A percentile compares a stretch with the other conserved stretches of the same genome.
These are phyloP conservation scores for Salvelinus namaycush DNA, from an alignment of 2,113 vertebrate species.

Conservation along the genomic window DNA sequence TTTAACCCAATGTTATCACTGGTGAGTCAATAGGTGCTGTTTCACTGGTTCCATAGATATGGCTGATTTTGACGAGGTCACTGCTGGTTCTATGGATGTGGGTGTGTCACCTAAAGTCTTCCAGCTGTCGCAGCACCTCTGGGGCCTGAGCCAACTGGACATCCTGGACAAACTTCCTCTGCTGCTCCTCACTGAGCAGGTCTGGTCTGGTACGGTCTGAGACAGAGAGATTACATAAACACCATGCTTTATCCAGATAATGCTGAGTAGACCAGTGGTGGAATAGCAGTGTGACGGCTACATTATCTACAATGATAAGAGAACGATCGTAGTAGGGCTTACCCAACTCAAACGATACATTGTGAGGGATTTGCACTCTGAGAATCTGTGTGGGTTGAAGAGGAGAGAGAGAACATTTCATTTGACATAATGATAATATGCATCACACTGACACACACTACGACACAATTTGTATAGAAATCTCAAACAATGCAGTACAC, in stretches of 20 bases:
- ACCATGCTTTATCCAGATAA: not conserved
- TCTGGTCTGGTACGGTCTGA: conserved; percentile 83
- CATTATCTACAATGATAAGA: not conserved
- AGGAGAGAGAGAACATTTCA: not conserved
- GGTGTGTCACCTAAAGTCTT: conserved; percentile 80
- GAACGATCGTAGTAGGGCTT: conserved; percentile 22
- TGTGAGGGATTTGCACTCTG: conserved; percentile 33
- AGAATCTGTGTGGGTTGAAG: conserved; percentile 49
- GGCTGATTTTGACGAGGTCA: no score
- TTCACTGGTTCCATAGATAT: no score
- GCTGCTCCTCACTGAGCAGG: conserved; percentile 76
- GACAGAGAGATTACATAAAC: not conserved
- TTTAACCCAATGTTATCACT: no score
- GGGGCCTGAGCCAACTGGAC: conserved; percentile 67
- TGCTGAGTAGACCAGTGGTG: not conserved
- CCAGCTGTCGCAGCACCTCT: conserved; percentile 78
- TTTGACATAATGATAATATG: not conserved
- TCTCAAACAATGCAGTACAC: conserved; percentile 36
- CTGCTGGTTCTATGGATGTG: not conserved
- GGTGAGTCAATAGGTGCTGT: no score
- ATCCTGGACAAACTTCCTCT: conserved; percentile 69
- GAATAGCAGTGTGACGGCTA: not conserved
- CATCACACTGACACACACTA: not conserved
- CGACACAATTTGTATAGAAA: not conserved
- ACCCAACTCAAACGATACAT: conserved; percentile 56